These are phyloP conservation scores for Calliphora vomitoria DNA, from an alignment of 2,888 invertebrate genomes.

Conservation along the genomic window DNA sequence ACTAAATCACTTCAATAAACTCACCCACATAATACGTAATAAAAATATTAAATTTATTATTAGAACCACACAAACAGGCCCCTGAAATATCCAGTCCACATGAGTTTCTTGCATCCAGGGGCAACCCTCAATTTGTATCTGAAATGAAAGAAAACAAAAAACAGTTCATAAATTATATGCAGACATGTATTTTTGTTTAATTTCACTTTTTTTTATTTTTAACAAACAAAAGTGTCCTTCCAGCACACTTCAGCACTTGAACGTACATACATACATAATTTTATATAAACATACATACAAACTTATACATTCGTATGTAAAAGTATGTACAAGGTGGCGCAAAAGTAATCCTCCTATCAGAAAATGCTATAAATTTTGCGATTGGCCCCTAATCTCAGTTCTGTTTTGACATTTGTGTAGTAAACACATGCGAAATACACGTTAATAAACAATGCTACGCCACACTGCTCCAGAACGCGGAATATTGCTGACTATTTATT, in stretches of 20 bases:
- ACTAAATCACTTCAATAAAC: constrained; percentile 80
- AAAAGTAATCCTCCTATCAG: too few species aligned
- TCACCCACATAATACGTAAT: constrained; percentile 94
- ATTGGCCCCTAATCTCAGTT: too few species aligned
- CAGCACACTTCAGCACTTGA: not conserved
- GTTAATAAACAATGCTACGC: too few species aligned
- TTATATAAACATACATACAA: not conserved
- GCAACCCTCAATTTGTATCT: constrained; percentile 87
- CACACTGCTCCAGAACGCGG: too few species aligned
- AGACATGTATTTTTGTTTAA: not conserved
- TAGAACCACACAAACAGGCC: constrained; percentile 92
- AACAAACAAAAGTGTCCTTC: not conserved
- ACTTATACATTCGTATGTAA: too few species aligned
- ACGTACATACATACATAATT: not conserved
- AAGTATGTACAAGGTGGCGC: too few species aligned
- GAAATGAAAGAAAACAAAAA: not conserved
- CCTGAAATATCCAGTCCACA: constrained; percentile 95
- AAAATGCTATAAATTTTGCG: too few species aligned
- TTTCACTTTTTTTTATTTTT: not conserved
- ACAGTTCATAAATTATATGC: constrained; percentile 22
- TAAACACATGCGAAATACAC: too few species aligned
- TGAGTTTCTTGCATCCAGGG: constrained; percentile 92
- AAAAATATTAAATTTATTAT: constrained; percentile 93
- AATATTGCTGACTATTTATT: too few species aligned
- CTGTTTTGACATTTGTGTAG: too few species aligned